Evolutionary conservation across 2,888 invertebrate genomes (phyloP), one percentile per base, ranked within the genome.

Genomic region (Tricholauxania praeusta): DNA sequence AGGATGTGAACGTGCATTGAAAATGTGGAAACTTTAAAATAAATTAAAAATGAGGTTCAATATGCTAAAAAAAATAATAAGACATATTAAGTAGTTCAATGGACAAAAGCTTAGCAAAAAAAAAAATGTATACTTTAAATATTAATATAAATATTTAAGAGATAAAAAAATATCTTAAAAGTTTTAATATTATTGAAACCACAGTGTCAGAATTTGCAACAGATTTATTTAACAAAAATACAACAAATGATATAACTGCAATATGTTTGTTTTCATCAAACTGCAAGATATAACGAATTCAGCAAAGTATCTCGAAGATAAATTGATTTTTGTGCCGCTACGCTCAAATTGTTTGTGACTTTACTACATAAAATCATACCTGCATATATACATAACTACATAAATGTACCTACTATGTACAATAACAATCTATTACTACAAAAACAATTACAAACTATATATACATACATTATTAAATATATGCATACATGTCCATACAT

Each of bases 321-420:
- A 17, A 28, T 57, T 57, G 57, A 57, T 57, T 57, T 57, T 12
- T 57, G 57, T 57, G 22, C 22, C 57, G 28, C 57, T 57, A 28
- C 57, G 57, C 7, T 22, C 57, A 51, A 28, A n/a, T 51, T 65
- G 19, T 60, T 57, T 52, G 59, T 55, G 68, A 12, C n/a, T 71
- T 12, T 49, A 48, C 12, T 67, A 52, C 51, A 55, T 63, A 39
- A 19, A 52, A 49, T 49, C 59, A 52, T 72, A 53, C 64, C 63
- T 66, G 77, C 39, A 28, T 28, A 72, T 57, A 55, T 67, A 74
- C 55, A 62, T 53, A 66, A 15, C 55, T 59, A 70, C 28, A 66
- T 55, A 48, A 51, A 47, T 47, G 12, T 67, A 47, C 48, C 39
- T 63, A 8, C 22, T 53, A n/a, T 17, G 19, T n/a, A 19, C 12